Conservation (phyloP, 2,113 vertebrate species). For the Clarias macrocephalus region DNA sequence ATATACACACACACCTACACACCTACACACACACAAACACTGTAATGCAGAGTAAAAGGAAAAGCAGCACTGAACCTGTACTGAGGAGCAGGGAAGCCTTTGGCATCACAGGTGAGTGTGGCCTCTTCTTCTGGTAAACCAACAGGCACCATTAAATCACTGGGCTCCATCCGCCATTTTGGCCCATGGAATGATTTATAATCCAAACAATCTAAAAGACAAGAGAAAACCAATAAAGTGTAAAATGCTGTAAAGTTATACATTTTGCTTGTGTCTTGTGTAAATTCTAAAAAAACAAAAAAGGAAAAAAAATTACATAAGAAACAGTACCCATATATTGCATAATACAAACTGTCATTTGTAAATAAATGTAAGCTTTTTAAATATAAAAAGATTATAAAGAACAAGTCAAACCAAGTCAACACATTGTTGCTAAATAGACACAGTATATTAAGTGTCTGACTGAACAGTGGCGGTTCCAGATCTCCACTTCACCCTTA, state of each 20-base stretch:
- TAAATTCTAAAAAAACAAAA: neutral
- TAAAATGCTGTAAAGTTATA: neutral
- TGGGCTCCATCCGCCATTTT: slow-evolving; percentile 77
- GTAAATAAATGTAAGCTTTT: neutral
- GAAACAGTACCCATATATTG: neutral
- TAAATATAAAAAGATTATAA: neutral
- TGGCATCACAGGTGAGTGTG: slow-evolving; percentile 73
- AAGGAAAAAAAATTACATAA: neutral
- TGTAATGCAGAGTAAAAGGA: neutral
- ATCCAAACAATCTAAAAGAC: slow-evolving; percentile 69
- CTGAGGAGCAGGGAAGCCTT: slow-evolving; percentile 69
- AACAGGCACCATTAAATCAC: slow-evolving; percentile 72
- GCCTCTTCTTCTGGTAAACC: slow-evolving; percentile 74
- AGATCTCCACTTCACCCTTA: neutral
- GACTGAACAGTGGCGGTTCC: neutral
- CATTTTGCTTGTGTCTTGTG: neutral
- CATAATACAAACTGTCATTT: neutral
- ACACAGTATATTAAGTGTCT: neutral
- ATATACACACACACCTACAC: too few species aligned
- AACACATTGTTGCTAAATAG: neutral
- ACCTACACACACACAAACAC: neutral
- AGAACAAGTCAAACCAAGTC: neutral
- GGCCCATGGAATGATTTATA: slow-evolving; percentile 72
- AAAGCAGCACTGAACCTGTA: slow-evolving; percentile 64
- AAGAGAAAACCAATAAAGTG: neutral